Percentiles rank a stretch among this genome's conserved stretches.
Evolutionary conservation across 2,797 vertebrate species (phyloP).

Genomic region (Bovichtus variegatus): DNA sequence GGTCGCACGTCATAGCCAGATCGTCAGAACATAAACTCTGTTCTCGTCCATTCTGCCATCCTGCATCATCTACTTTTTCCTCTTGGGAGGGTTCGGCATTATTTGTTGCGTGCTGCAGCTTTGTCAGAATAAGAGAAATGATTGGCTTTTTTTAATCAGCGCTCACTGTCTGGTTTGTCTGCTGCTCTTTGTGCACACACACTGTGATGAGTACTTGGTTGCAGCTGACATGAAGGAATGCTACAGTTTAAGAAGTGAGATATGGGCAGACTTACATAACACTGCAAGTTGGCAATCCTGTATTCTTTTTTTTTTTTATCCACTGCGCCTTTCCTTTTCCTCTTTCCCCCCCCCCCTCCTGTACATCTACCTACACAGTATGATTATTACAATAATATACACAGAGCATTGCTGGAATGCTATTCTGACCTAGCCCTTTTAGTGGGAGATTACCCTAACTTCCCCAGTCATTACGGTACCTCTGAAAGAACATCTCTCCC

Average conservation of each 20-base stretch:
- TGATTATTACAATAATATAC: slow-evolving; percentile 62
- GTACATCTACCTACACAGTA: slow-evolving; percentile 40
- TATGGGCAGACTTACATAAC: slow-evolving; percentile 69
- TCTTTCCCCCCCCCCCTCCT: slow-evolving; percentile 1
- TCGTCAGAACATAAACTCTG: slow-evolving; percentile 15
- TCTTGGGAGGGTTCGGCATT: neutral
- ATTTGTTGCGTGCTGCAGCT: neutral
- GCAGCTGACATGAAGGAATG: slow-evolving; percentile 45
- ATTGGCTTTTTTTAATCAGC: neutral
- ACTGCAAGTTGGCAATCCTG: slow-evolving; percentile 52
- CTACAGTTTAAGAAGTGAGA: slow-evolving; percentile 31
- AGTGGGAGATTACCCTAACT: slow-evolving; percentile 51
- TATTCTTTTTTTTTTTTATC: slow-evolving; percentile 20
- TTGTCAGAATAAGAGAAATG: neutral
- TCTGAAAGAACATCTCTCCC: slow-evolving; percentile 58
- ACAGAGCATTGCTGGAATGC: slow-evolving; percentile 50
- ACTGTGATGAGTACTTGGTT: neutral
- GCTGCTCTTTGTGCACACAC: neutral
- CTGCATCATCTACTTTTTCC: neutral
- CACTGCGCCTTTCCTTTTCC: slow-evolving; percentile 14
- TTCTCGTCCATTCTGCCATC: neutral
- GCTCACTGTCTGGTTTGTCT: slow-evolving; percentile 5
- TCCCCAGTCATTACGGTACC: slow-evolving; percentile 64
- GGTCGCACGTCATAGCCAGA: slow-evolving; percentile 37
- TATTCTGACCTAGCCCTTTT: slow-evolving; percentile 46